Evolutionary conservation across 2,888 invertebrate species (phyloP), one percentile per base, ranked within the genome.

Genomic region (Stenoptilia bipunctidactyla): DNA sequence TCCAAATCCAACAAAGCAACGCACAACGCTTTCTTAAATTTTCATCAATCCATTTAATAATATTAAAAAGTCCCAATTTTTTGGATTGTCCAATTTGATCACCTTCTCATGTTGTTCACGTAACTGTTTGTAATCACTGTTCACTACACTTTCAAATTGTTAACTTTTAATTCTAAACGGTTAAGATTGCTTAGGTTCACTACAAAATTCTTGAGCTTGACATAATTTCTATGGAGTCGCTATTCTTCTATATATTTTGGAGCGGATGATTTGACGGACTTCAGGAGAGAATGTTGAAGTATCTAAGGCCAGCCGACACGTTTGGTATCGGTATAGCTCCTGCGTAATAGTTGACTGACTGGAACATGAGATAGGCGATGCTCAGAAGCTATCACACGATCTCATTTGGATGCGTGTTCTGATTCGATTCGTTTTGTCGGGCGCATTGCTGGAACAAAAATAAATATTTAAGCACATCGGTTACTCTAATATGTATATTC

Each of bases 381-480:
- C 87, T 86, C 52, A 89, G 85, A 75, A 88, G 89, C 88, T 88
- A 91, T 91, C 90, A 91, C 87, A 90, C 90, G 66, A 93, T 92
- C 75, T 93, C 93, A 72, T 93, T 93, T 56, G 92, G 91, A 79
- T 92, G 92, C 56, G 89, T 87, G 73, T 92, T 92, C 71, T 92
- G 92, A 85, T 91, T 92, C 56, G 91, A 92, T 73, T 91, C 90
- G 67, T 92, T 92, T 55, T 89, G 90, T 62, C 91, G 86, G 45
- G 90, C 88, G 67, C 92, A 92, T 89, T 92, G 92, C 92, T 92
- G 87, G 15, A 88, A 88, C 64, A 67, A 55, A 66, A 62, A 52
- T 48, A 50, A 50, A 45, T 42, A 12, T 38, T 15, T 13, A n/a
- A 14, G 14, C 15, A 6, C 25, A 5, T 6, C 25, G n/a, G n/a